phyloP scores from a whole-genome alignment of 2,797 vertebrate genomes.

The Malurus splendens region DNA sequence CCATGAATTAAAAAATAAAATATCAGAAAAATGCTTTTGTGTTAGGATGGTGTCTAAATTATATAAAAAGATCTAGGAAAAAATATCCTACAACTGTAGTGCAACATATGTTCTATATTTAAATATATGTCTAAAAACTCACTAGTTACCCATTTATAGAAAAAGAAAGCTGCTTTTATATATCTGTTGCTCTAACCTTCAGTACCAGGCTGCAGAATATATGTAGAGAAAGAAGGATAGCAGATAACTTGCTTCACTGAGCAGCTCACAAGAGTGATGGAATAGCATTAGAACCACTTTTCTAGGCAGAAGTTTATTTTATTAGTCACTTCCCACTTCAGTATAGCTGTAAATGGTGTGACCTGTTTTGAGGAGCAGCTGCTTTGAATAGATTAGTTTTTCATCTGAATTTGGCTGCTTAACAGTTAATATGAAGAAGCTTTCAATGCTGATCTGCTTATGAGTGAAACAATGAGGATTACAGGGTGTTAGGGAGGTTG shows the following conservation, averaged over 20 bases:
- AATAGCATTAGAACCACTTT: neutral
- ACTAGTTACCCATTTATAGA: neutral
- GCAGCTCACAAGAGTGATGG: neutral
- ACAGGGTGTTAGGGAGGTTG: neutral
- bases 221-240: neutral
- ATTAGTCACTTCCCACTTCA: neutral
- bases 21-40: accelerated
- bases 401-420: neutral
- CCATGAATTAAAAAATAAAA: neutral
- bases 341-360: neutral
- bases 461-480: conserved; percentile 24
- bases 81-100: neutral
- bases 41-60: neutral
- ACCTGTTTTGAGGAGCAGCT: neutral
- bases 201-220: neutral
- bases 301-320: neutral
- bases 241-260: neutral
- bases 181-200: neutral
- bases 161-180: neutral
- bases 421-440: conserved; percentile 1
- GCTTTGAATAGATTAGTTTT: neutral
- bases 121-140: neutral
- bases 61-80: neutral
- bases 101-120: neutral
- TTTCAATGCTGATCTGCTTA: neutral